Conservation (phyloP, 2,888 invertebrate species). For the Cataglyphis cursor region DNA sequence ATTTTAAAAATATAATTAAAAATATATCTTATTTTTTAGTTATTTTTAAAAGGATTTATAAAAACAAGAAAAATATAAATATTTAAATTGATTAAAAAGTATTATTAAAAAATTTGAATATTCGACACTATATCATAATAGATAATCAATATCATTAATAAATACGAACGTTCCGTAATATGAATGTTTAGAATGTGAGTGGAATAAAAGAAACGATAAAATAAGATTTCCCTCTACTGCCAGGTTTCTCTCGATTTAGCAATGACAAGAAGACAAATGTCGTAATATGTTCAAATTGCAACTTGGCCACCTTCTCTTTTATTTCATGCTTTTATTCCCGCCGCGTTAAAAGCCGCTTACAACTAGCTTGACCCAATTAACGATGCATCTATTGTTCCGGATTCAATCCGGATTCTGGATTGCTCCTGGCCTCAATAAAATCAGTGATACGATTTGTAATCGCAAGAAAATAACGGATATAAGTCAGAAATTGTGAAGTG, state of each 20-base stretch:
- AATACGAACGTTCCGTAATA: neutral
- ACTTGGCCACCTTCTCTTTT: constrained; percentile 50
- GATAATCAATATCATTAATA: neutral
- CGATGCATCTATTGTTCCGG: constrained; percentile 32
- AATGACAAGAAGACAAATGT: constrained; percentile 57
- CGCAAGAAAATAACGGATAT: constrained; percentile 33
- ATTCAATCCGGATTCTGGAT: constrained; percentile 3
- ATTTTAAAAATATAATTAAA: neutral
- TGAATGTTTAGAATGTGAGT: constrained; percentile 31
- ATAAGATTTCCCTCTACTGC: neutral
- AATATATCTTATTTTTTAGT: neutral
- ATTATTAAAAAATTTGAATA: neutral
- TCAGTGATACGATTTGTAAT: constrained; percentile 47
- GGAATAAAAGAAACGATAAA: constrained; percentile 28
- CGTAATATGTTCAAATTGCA: constrained; percentile 73
- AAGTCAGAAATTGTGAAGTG: constrained; percentile 21
- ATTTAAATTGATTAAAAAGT: neutral
- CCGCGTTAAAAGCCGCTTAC: constrained; percentile 40
- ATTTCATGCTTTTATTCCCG: constrained; percentile 60
- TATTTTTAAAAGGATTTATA: neutral
- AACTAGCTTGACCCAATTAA: constrained; percentile 58
- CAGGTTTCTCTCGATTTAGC: neutral
- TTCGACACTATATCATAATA: neutral
- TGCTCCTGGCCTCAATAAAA: constrained; percentile 17
- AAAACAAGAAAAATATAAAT: neutral